These are phyloP conservation scores for Myopa tessellatipennis DNA, from an alignment of 2,888 invertebrate species.

Conservation along the genomic window DNA sequence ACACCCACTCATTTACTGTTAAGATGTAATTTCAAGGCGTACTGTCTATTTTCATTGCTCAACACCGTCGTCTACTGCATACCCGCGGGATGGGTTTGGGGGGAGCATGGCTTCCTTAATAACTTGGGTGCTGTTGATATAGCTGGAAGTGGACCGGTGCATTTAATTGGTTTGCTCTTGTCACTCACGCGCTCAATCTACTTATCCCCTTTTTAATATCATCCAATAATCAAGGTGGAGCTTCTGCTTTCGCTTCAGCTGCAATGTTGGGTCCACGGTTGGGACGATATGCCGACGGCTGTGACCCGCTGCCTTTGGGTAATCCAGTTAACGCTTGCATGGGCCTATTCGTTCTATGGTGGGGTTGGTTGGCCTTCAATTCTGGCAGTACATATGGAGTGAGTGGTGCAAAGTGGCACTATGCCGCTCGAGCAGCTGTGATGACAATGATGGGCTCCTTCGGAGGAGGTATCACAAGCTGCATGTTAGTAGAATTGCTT, in stretches of 20 bases:
- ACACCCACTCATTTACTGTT: conserved; percentile 41
- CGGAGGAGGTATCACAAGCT: conserved; percentile 80
- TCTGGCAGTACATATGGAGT: conserved; percentile 89
- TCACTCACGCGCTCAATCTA: background rate
- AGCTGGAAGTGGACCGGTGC: conserved; percentile 91
- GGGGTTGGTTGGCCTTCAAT: conserved; percentile 97
- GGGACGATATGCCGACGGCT: conserved; percentile 84
- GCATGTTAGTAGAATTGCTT: conserved; percentile 65
- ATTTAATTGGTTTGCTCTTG: conserved; percentile 76
- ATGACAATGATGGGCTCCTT: conserved; percentile 92
- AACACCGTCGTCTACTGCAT: conserved; percentile 92
- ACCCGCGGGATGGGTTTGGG: conserved; percentile 95
- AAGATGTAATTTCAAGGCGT: conserved; percentile 90
- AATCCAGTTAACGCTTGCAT: conserved; percentile 91
- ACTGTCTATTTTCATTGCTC: conserved; percentile 87
- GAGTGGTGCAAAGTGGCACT: conserved; percentile 88
- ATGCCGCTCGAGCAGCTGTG: conserved; percentile 88
- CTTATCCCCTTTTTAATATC: background rate
- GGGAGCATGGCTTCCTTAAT: conserved; percentile 86
- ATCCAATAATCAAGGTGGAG: conserved; percentile 70
- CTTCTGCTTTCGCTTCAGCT: conserved; percentile 86
- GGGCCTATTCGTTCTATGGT: conserved; percentile 94
- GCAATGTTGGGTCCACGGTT: conserved; percentile 89
- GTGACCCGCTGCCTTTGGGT: conserved; percentile 81
- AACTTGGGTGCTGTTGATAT: conserved; percentile 90